Evolutionary conservation across 2,113 vertebrate genomes (phyloP), one percentile per base, ranked within the genome.

Genomic region (Lasiurus cinereus): DNA sequence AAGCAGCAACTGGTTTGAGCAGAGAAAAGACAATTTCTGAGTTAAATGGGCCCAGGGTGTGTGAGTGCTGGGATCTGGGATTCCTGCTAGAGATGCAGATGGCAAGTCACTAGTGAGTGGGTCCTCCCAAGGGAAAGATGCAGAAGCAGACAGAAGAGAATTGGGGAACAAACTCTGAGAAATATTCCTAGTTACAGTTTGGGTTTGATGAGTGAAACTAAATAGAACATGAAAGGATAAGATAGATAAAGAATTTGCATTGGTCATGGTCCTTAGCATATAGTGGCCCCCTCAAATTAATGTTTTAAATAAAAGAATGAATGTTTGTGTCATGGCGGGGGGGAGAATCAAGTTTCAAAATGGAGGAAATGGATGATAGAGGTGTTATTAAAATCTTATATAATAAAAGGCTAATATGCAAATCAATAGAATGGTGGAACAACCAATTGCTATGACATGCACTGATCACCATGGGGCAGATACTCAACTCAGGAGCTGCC

Each of bases 41-140:
- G 8, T 14, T 4, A 8, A 27, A 56, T 66, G 29, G 5, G 0
- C 1, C 0, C n/a, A 1, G 13, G 3, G 29, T 21, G 10, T 12
- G 22, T 0, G 0, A 52, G 5, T 3, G 11, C 9, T 13, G 19
- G 21, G 46, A 3, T 18, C 0, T 36, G 18, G n/a, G 67, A 18
- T 52, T 59, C 29, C 0, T n/a, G 66, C 4, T 62, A 1, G 21
- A 19, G 7, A n/a, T 0, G 2, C 8, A 5, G 6, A 8, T 27
- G 52, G 3, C 18, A 24, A 33, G 52, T 76, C 13, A 3, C 2
- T 8, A 19, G 48, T 4, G 22, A 31, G 21, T 10, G 8, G 72
- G 13, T n/a, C 15, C 29, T 80, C 22, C 13, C 29, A 36, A 27
- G 8, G 27, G 3, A 43, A 66, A 59, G 27, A 64, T 27, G 13